Percentiles rank a stretch among this genome's conserved stretches.
Evolutionary conservation across 2,113 vertebrate genomes (phyloP).

Genomic region (Chitala chitala): DNA sequence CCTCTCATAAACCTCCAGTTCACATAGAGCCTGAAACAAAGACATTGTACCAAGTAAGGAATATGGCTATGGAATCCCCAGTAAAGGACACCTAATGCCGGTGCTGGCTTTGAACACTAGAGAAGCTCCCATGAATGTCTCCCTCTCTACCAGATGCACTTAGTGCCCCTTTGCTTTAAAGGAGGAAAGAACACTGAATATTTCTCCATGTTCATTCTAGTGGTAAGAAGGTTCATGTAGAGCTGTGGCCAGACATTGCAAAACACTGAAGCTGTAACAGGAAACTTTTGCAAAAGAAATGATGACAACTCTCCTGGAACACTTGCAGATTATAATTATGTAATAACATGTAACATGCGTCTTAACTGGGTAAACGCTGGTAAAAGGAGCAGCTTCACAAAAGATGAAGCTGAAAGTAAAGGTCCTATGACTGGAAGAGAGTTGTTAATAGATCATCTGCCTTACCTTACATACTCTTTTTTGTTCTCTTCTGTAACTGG

Average conservation of each 20-base stretch:
- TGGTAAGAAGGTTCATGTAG: background rate
- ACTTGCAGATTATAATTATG: background rate
- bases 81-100: background rate
- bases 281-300: background rate
- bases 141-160: no score
- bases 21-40: slow-evolving; percentile 75
- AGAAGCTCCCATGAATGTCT: no score
- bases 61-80: no score
- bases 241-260: background rate
- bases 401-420: background rate
- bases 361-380: no score
- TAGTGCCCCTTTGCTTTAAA: no score
- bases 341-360: background rate
- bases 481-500: slow-evolving; percentile 94
- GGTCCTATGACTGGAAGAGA: background rate
- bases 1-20: slow-evolving; percentile 97
- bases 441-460: background rate
- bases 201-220: slow-evolving; percentile 3
- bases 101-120: no score
- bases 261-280: background rate
- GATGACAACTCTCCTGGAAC: background rate
- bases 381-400: background rate
- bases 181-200: background rate
- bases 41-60: background rate
- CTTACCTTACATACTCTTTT: slow-evolving; percentile 93